These are phyloP conservation scores for Pterophyllum scalare DNA, from an alignment of 2,113 vertebrate species.

Conservation along the genomic window DNA sequence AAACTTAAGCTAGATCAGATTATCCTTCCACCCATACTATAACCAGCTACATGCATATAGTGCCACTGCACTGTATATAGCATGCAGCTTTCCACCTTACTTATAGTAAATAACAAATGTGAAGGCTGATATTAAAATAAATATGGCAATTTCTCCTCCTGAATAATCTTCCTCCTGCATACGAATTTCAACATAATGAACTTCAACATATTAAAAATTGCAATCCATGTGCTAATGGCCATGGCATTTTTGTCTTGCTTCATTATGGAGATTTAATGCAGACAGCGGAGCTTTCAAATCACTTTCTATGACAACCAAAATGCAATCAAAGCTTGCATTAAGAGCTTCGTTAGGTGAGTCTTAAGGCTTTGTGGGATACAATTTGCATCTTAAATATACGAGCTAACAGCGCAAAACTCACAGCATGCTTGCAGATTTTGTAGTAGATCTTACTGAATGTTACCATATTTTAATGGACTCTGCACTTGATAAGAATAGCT, in stretches of 20 bases:
- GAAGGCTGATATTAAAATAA: slow-evolving; percentile 18
- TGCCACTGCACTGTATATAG: neutral
- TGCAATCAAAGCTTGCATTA: slow-evolving; percentile 69
- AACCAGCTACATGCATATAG: neutral
- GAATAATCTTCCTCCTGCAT: slow-evolving; percentile 57
- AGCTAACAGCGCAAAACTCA: slow-evolving; percentile 48
- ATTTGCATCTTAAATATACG: slow-evolving; percentile 68
- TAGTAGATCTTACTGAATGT: slow-evolving; percentile 16
- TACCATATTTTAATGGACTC: slow-evolving; percentile 46
- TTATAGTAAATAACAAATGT: slow-evolving; percentile 50
- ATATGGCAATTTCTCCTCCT: slow-evolving; percentile 36
- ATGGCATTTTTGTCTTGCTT: slow-evolving; percentile 73
- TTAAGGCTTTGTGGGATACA: slow-evolving; percentile 56
- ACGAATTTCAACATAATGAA: slow-evolving; percentile 62
- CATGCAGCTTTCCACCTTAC: neutral
- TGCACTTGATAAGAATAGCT: slow-evolving; percentile 57
- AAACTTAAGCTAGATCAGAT: neutral
- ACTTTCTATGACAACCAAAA: slow-evolving; percentile 77
- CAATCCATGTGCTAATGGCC: slow-evolving; percentile 74
- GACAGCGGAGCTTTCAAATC: slow-evolving; percentile 71
- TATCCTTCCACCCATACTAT: neutral
- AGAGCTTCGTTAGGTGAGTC: slow-evolving; percentile 59
- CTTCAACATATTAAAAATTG: slow-evolving; percentile 68
- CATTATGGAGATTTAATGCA: slow-evolving; percentile 78
- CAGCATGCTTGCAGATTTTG: slow-evolving; percentile 57